Base-by-base conservation (phyloP, 2,888 invertebrate species). In the Ormyrus rosae region DNA sequence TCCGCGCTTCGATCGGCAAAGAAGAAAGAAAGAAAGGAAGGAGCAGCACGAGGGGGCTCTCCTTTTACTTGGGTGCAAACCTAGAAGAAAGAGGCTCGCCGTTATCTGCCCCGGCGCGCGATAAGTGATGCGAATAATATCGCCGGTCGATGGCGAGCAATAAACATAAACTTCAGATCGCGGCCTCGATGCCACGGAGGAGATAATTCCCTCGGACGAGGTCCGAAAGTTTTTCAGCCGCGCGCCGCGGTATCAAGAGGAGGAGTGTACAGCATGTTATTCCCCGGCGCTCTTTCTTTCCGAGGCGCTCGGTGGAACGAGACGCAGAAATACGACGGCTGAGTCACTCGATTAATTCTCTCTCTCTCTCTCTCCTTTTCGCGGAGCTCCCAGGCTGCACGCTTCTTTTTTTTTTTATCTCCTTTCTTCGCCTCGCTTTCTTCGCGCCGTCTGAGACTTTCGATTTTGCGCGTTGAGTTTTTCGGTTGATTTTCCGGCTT, bases 91-190 rank as follows among this genome's bases (percentile, higher is more conserved):
- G 51, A 68, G 55, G 50, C 61, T 10, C 9, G n/a, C 67, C 45
- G 68, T 72, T 78, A 78, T 78, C 78, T 48, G 19, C 19, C 19
- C 19, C 19, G 19, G 1, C 19, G 1, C 19, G 19, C 68, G 79
- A 79, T 79, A 74, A 79, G 56, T 74, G 72, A 58, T 68, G 78
- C 67, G 79, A 79, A 79, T 79, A 79, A 79, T 79, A 79, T 79
- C 74, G 69, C 48, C 19, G 46, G 11, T 70, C 65, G 70, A 71
- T 78, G 61, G 61, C 55, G 69, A 74, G 75, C 65, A 75, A 80
- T 80, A 80, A 80, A 75, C 75, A 80, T 75, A 74, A 80, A 75
- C 80, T 65, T 48, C 53, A 55, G 53, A 76, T 76, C 75, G 19
- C 75, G 19, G 19, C 65, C 46, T 67, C 76, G 70, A 61, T 61